These are phyloP conservation scores for Prosopocoilus inquinatus DNA, from an alignment of 2,888 invertebrate genomes.

Conservation along the genomic window DNA sequence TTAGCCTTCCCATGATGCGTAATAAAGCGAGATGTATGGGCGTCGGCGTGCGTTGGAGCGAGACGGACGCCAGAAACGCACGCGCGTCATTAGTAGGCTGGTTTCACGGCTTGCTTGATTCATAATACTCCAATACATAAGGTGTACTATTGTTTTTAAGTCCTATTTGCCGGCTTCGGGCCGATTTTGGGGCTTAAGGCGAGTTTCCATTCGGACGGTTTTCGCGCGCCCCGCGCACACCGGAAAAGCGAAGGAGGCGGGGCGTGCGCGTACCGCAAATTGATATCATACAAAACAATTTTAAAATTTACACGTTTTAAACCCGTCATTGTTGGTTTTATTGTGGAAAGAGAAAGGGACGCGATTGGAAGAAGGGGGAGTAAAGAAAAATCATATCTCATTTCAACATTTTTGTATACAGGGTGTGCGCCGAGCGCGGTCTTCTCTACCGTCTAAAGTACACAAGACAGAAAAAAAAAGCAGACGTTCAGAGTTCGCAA, in stretches of 20 bases:
- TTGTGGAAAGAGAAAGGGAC: too few relatives aligned
- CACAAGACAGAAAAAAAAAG: too few relatives aligned
- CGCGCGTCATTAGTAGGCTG: slow-evolving; percentile 39
- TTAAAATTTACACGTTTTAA: too few relatives aligned
- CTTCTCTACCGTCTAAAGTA: too few relatives aligned
- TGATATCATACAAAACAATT: slow-evolving; percentile 23
- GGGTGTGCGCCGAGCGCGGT: too few relatives aligned
- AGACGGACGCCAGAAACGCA: slow-evolving; percentile 29
- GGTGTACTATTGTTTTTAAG: slow-evolving; percentile 41
- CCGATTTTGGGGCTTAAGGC: slow-evolving; percentile 29
- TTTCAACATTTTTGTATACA: too few relatives aligned
- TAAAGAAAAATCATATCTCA: too few relatives aligned
- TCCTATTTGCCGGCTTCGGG: slow-evolving; percentile 19
- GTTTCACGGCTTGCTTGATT: slow-evolving; percentile 37
- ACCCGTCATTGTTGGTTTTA: too few relatives aligned
- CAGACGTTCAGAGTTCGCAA: too few relatives aligned
- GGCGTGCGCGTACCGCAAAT: slow-evolving; percentile 33
- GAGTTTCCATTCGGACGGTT: slow-evolving; percentile 25
- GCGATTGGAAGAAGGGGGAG: too few relatives aligned
- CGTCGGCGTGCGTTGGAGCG: slow-evolving; percentile 16
- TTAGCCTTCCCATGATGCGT: slow-evolving; percentile 39
- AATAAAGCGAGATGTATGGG: slow-evolving; percentile 23
- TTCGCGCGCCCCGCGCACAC: slow-evolving; percentile 25
- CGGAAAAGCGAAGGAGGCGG: slow-evolving; percentile 35
- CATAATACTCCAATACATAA: slow-evolving; percentile 41